These are phyloP conservation scores for Bombylius discolor DNA, from an alignment of 2,888 invertebrate genomes.

Conservation along the genomic window DNA sequence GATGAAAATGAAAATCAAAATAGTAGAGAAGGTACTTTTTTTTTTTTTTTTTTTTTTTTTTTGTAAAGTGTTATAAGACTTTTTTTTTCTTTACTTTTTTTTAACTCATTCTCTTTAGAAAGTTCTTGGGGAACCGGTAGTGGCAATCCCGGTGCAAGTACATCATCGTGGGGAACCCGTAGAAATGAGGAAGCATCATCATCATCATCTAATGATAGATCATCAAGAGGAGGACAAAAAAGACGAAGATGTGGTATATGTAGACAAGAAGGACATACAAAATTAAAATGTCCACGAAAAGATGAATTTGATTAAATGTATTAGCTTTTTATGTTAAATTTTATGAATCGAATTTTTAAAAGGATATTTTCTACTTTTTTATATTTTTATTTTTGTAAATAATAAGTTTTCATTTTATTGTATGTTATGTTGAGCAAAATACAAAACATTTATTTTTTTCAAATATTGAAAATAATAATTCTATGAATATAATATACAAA, in stretches of 20 bases:
- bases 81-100: no score
- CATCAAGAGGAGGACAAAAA: slow-evolving; percentile 5
- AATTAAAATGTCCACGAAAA: slow-evolving; percentile 42
- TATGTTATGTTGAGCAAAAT: no score
- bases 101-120: not conserved
- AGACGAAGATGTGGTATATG: slow-evolving; percentile 59
- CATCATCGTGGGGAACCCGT: not conserved
- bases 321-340: not conserved
- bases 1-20: slow-evolving; percentile 28
- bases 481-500: no score
- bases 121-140: not conserved
- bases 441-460: no score
- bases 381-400: no score
- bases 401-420: no score
- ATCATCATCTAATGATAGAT: not conserved
- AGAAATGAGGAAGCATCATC: not conserved
- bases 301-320: not conserved
- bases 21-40: not conserved
- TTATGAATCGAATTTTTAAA: no score
- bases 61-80: not conserved
- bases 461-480: no score
- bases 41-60: not conserved
- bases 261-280: slow-evolving; percentile 55
- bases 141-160: not conserved
- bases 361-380: no score